These are phyloP conservation scores for Pseudorectes ferrugineus DNA, from an alignment of 2,113 vertebrate genomes.

Conservation along the genomic window DNA sequence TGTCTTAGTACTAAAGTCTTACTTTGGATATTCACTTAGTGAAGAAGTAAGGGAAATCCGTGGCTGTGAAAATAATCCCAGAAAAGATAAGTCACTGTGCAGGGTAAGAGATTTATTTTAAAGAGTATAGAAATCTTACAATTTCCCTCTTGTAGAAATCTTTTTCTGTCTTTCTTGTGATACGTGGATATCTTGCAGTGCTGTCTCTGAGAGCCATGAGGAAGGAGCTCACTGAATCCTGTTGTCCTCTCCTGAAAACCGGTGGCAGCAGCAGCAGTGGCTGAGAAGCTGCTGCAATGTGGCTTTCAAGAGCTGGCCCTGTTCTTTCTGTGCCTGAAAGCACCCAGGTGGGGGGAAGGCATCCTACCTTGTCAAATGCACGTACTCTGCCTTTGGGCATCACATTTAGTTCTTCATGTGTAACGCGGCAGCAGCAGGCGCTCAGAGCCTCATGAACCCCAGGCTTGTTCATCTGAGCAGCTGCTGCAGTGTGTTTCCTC, in stretches of 20 bases:
- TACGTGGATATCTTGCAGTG: not conserved
- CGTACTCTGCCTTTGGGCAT: not conserved
- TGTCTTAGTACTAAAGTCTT: constrained; percentile 12
- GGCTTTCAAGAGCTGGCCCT: not conserved
- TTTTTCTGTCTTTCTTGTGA: not conserved
- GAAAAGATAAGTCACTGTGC: not conserved
- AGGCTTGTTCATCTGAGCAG: not conserved
- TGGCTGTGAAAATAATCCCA: not conserved
- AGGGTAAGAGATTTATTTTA: not conserved
- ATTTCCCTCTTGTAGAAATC: not conserved
- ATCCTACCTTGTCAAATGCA: not conserved
- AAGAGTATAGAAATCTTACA: not conserved
- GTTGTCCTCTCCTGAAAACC: rapidly evolving
- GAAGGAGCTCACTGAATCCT: rapidly evolving
- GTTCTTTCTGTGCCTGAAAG: not conserved
- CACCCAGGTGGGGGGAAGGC: not conserved
- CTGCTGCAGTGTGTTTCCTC: not conserved
- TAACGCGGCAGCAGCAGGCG: rapidly evolving
- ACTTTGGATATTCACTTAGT: not conserved
- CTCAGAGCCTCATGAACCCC: not conserved
- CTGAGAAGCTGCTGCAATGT: not conserved
- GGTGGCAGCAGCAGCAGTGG: not conserved
- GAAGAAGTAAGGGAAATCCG: not conserved
- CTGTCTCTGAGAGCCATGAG: not conserved
- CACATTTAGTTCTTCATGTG: not conserved